These are phyloP conservation scores for Tetranychus truncatus DNA, from an alignment of 2,888 invertebrate genomes.

Conservation along the genomic window DNA sequence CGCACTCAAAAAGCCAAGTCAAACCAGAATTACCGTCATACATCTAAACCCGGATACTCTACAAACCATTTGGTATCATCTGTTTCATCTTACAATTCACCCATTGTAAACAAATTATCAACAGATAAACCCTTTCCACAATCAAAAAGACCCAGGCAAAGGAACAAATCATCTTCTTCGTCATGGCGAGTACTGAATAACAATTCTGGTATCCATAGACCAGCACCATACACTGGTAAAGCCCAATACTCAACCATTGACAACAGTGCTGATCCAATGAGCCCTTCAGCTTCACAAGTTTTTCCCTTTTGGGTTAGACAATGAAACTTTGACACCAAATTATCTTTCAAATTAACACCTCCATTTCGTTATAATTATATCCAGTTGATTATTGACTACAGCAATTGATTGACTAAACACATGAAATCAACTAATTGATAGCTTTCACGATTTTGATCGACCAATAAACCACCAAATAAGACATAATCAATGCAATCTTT, in stretches of 20 bases:
- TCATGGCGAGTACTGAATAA: neutral
- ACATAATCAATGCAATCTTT: too few species aligned
- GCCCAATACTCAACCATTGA: conserved; percentile 9
- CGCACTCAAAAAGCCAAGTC: too few species aligned
- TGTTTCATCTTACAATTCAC: too few species aligned
- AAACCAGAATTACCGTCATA: too few species aligned
- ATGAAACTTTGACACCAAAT: neutral
- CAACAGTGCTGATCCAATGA: conserved; percentile 9
- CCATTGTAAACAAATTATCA: too few species aligned
- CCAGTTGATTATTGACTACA: too few species aligned
- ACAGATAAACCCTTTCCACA: neutral
- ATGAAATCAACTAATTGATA: too few species aligned
- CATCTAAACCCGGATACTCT: too few species aligned
- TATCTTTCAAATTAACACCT: neutral
- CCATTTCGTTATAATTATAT: neutral
- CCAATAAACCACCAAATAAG: too few species aligned
- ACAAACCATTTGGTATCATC: too few species aligned
- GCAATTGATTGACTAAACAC: too few species aligned
- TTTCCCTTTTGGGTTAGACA: neutral
- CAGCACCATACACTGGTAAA: conserved; percentile 1
- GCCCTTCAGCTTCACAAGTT: conserved; percentile 1
- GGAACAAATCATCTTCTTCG: neutral
- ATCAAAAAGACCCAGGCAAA: neutral
- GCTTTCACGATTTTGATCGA: neutral
- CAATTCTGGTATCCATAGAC: neutral